These are phyloP conservation scores for Phoeniculus purpureus DNA, from an alignment of 2,797 vertebrate species.

Conservation along the genomic window DNA sequence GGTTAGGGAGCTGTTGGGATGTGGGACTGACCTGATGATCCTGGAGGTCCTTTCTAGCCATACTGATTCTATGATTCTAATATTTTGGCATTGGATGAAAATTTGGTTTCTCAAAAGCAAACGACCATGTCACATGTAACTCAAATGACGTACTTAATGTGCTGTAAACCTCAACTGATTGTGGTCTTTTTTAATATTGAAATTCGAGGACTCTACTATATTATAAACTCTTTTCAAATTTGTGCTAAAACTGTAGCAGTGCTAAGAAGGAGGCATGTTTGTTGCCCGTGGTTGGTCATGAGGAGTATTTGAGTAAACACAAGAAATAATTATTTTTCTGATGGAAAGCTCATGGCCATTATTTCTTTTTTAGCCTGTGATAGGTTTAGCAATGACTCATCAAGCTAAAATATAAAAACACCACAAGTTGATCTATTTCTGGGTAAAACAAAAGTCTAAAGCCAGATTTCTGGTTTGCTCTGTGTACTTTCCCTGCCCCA, in stretches of 20 bases:
- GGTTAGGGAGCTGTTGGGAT: too few relatives aligned
- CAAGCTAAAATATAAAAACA: not conserved
- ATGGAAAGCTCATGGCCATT: not conserved
- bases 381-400: slow-evolving; percentile 26
- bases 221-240: not conserved
- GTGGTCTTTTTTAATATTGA: not conserved
- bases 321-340: not conserved
- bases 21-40: too few relatives aligned
- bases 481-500: not conserved
- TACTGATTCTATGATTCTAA: too few relatives aligned
- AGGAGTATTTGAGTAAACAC: not conserved
- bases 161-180: not conserved
- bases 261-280: not conserved
- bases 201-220: not conserved
- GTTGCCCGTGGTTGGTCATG: not conserved
- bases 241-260: not conserved
- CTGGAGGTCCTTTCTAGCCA: too few relatives aligned
- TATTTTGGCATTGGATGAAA: not conserved
- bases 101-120: not conserved
- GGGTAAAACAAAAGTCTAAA: not conserved
- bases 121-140: not conserved
- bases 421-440: not conserved
- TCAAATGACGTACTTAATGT: not conserved
- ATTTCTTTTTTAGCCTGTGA: not conserved
- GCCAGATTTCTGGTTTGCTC: not conserved